Evolutionary conservation across 2,888 invertebrate genomes (phyloP), one percentile per base, ranked within the genome.

Genomic region (Belgica antarctica): DNA sequence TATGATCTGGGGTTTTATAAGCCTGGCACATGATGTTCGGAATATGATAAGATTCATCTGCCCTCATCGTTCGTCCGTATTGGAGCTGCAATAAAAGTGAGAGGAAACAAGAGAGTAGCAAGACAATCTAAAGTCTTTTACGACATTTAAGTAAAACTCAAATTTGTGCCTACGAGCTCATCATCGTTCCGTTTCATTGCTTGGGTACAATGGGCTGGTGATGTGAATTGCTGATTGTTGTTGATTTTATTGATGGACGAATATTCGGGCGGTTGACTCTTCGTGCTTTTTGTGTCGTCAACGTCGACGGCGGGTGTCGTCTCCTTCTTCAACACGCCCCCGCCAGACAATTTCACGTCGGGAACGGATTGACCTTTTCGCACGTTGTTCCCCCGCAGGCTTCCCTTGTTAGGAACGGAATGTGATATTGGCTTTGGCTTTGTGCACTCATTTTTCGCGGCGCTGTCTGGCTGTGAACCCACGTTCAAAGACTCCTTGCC

Each of bases 1-100:
- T 70, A n/a, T 61, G 70, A 28, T 70, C 70, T n/a, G 36, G 59
- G 17, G 17, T 61, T 61, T 70, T 70, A 24, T 70, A 70, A 5
- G 70, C 7, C 36, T 70, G 70, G 24, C 52, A 57, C 19, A 19
- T 10, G 19, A 52, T 17, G 57, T 68, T 68, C n/a, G 47, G 31
- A 46, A 68, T 31, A 19, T 68, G 52, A 68, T 68, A 68, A 24
- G 52, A 52, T 34, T 68, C 68, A 68, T 68, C 68, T 15, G 68
- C n/a, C 24, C 24, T 27, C 25, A 34, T 68, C 22, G 57, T 10
- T 66, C 47, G 65, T 27, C 47, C 25, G 10, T 8, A 15, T 46
- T 63, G 63, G n/a, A n/a, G n/a, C n/a, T n/a, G n/a, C 25, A 66
- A 47, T 47, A 66, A 27, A 65, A 65, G 25, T 27, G 24, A 61